phyloP scores from a whole-genome alignment of 2,797 vertebrate species.

The Notoglanidium macrostoma region DNA sequence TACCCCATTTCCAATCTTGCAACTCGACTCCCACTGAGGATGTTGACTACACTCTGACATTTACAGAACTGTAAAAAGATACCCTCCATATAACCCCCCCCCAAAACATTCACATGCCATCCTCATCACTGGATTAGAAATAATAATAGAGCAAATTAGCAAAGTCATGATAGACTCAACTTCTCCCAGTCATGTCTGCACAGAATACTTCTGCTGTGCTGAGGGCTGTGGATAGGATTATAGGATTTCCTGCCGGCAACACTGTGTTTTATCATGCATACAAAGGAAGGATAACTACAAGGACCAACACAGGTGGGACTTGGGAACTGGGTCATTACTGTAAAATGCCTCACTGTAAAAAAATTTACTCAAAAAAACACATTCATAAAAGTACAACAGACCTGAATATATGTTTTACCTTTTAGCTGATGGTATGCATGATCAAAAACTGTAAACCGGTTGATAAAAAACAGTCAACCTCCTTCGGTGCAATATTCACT shows the following conservation, averaged over 20 bases:
- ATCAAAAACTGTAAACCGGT: not conserved
- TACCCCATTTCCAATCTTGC: constrained; percentile 32
- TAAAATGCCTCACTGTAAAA: not conserved
- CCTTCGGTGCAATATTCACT: not conserved
- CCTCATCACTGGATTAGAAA: constrained; percentile 59
- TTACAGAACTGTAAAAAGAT: constrained; percentile 64
- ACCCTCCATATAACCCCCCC: not conserved
- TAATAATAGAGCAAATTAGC: constrained; percentile 38
- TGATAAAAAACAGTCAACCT: not conserved
- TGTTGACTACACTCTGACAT: constrained; percentile 67
- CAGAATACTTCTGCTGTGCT: not conserved
- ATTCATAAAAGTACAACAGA: not conserved
- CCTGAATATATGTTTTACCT: not conserved
- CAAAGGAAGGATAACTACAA: not conserved
- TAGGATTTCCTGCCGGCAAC: not conserved
- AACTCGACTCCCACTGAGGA: constrained; percentile 69
- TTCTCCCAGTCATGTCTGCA: not conserved
- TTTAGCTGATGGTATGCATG: not conserved
- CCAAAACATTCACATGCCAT: not conserved
- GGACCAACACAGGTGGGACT: not conserved
- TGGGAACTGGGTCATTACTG: not conserved
- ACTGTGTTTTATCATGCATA: constrained; percentile 2
- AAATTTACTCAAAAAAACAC: not conserved
- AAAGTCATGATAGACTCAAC: not conserved
- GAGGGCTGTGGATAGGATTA: not conserved